Percentiles rank a stretch among this genome's conserved stretches.
Evolutionary conservation across 2,888 invertebrate genomes (phyloP).

Genomic region (Boloria selene): DNA sequence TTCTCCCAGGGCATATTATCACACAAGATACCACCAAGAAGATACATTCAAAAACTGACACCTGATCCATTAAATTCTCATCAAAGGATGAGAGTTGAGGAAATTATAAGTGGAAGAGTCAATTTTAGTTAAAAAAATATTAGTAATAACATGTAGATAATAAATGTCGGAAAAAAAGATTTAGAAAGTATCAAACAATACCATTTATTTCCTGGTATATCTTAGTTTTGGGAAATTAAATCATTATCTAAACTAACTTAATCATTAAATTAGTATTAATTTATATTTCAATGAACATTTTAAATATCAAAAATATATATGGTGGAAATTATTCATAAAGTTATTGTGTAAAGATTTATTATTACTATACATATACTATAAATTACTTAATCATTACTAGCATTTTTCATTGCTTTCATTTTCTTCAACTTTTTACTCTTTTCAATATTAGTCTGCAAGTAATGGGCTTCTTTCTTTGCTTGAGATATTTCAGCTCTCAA

Average conservation of each 20-base stretch:
- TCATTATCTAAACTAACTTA: too few relatives aligned
- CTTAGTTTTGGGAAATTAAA: too few relatives aligned
- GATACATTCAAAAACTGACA: slow-evolving; percentile 71
- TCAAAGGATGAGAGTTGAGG: slow-evolving; percentile 72
- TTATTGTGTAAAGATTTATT: not conserved
- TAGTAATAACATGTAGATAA: not conserved
- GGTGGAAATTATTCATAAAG: not conserved
- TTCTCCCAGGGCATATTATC: slow-evolving; percentile 83
- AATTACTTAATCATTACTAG: slow-evolving; percentile 31
- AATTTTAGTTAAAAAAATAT: slow-evolving; percentile 56
- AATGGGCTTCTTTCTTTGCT: slow-evolving; percentile 94
- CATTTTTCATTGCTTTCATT: slow-evolving; percentile 52
- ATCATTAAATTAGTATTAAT: too few relatives aligned
- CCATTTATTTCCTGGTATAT: not conserved
- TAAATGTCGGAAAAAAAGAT: not conserved
- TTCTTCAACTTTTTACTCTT: slow-evolving; percentile 87
- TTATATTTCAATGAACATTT: too few relatives aligned
- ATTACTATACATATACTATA: not conserved
- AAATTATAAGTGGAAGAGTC: slow-evolving; percentile 68
- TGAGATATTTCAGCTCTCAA: slow-evolving; percentile 93
- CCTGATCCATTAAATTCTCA: slow-evolving; percentile 66
- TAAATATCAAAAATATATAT: too few relatives aligned
- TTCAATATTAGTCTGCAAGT: slow-evolving; percentile 92
- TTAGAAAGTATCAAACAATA: not conserved
- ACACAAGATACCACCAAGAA: slow-evolving; percentile 71